Percentiles rank a stretch among this genome's conserved stretches.
Conservation (phyloP, 1,140 invertebrate species). For the Apolygus lucorum region DNA sequence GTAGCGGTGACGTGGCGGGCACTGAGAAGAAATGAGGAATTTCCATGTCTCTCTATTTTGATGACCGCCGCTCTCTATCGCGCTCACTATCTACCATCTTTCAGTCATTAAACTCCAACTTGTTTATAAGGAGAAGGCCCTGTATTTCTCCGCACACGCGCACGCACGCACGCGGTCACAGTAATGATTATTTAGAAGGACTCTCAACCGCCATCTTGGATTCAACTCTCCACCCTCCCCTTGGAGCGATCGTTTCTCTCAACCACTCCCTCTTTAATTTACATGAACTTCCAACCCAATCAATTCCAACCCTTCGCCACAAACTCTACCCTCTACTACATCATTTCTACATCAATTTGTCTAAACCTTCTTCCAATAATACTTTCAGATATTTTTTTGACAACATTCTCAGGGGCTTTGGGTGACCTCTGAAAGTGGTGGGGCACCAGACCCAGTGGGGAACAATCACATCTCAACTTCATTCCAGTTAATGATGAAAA, state of each 20-base stretch:
- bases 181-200: background rate
- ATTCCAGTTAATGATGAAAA: too few species aligned
- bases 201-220: background rate
- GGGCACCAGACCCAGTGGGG: too few species aligned
- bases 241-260: background rate
- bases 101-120: background rate
- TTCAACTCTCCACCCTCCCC: background rate
- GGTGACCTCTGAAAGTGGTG: too few species aligned
- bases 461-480: too few species aligned
- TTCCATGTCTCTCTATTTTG: too few species aligned
- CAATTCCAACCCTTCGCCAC: background rate
- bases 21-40: background rate
- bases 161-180: background rate
- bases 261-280: background rate
- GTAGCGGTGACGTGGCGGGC: background rate
- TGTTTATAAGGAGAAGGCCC: background rate
- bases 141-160: background rate
- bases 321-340: background rate
- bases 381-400: too few species aligned
- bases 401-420: too few species aligned
- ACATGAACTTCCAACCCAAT: background rate
- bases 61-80: background rate
- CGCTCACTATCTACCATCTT: background rate
- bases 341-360: background rate
- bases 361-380: too few species aligned